Evolutionary conservation across 2,113 vertebrate genomes (phyloP).

Genomic region (Solenodon paradoxus): DNA sequence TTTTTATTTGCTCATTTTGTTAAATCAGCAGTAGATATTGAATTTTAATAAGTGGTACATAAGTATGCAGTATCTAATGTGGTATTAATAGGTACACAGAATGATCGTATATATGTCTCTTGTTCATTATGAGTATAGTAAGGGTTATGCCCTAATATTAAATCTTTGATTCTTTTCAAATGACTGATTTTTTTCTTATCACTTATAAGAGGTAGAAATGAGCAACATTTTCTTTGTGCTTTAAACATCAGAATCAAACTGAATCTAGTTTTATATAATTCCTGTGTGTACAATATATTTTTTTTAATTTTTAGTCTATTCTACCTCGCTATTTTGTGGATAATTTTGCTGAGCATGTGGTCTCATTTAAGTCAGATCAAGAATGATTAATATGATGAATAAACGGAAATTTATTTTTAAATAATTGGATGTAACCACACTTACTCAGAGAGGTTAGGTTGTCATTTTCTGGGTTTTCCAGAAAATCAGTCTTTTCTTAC

Average conservation of each 20-base stretch:
- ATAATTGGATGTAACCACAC: constrained; percentile 61
- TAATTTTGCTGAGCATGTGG: constrained; percentile 18
- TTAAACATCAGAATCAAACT: background rate
- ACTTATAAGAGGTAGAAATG: background rate
- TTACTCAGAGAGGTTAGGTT: constrained; percentile 63
- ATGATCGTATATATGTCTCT: background rate
- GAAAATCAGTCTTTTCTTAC: constrained; percentile 70
- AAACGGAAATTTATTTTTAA: constrained; percentile 65
- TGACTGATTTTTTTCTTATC: background rate
- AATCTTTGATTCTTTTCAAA: constrained; percentile 13
- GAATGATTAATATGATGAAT: constrained; percentile 57
- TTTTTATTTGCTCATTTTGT: background rate
- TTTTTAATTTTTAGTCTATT: background rate
- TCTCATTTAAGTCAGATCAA: constrained; percentile 52
- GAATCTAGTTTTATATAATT: background rate
- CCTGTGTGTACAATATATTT: background rate
- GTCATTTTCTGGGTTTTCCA: constrained; percentile 68
- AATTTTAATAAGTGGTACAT: constrained; percentile 30
- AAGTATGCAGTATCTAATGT: too few relatives aligned
- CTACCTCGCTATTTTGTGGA: background rate
- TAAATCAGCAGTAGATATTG: background rate
- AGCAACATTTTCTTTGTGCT: background rate
- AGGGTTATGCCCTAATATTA: background rate
- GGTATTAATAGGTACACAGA: too few relatives aligned
- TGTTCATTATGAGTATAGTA: background rate